These are phyloP conservation scores for Heliothis subflexa DNA, from an alignment of 1,140 invertebrate genomes.

Conservation along the genomic window DNA sequence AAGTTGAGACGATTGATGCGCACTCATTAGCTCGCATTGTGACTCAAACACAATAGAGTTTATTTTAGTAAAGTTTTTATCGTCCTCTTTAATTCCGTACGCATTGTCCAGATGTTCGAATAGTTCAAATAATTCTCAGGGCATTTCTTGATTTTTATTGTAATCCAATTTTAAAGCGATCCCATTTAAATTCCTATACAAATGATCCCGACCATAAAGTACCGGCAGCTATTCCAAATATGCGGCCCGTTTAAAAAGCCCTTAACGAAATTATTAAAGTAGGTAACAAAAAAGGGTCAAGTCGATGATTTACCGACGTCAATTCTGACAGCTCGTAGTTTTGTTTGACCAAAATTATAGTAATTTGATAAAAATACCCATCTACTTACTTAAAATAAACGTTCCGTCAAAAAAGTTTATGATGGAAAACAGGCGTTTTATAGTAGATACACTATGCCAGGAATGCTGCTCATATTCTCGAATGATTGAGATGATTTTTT, in stretches of 20 bases:
- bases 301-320: slow-evolving; percentile 82
- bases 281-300: slow-evolving; percentile 76
- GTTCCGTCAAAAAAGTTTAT: slow-evolving; percentile 64
- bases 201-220: slow-evolving; percentile 75
- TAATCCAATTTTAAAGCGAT: slow-evolving; percentile 59
- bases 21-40: slow-evolving; percentile 48
- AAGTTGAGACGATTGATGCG: slow-evolving; percentile 37
- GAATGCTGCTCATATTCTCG: slow-evolving; percentile 61
- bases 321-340: slow-evolving; percentile 82
- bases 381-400: slow-evolving; percentile 81
- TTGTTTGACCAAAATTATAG: slow-evolving; percentile 82
- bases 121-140: slow-evolving; percentile 45
- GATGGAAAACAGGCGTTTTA: slow-evolving; percentile 61
- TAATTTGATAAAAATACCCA: slow-evolving; percentile 81
- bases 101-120: slow-evolving; percentile 34
- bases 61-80: slow-evolving; percentile 48
- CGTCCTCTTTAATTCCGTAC: slow-evolving; percentile 30
- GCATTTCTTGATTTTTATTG: slow-evolving; percentile 50
- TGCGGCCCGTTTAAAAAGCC: slow-evolving; percentile 78
- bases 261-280: slow-evolving; percentile 82
- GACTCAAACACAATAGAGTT: slow-evolving; percentile 36
- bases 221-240: slow-evolving; percentile 79
- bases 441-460: slow-evolving; percentile 70
- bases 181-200: slow-evolving; percentile 79
- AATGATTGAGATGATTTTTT: slow-evolving; percentile 55